Evolutionary conservation across 2,797 vertebrate species (phyloP), one percentile per base, ranked within the genome.

Genomic region (Coregonus sp.): DNA sequence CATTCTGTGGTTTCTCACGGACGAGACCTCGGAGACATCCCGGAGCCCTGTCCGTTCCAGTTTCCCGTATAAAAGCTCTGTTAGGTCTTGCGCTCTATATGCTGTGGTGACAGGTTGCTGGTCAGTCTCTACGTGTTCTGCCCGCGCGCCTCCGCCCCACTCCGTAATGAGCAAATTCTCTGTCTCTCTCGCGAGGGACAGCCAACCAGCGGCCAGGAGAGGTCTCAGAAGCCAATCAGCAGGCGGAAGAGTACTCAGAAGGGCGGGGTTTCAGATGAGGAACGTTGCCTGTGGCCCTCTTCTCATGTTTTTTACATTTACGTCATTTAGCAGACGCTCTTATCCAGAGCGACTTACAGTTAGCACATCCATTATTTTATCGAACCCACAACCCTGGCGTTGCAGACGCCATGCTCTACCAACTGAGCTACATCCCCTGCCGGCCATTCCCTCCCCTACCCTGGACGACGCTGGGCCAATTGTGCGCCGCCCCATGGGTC

Each of bases 151-250:
- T 81, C 33, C 9, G 33, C 56, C 31, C 72, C 11, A 35, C 72
- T 73, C 87, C 85, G 81, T 40, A 84, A 82, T 76, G 70, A 80
- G 81, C 86, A 86, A 86, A 80, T 81, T 63, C 80, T 80, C 78
- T 75, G 76, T 73, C 81, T 75, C 81, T 81, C 83, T 2, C 50
- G 67, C 35, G 71, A 50, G 77, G n/a, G 66, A 50, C 79, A 79
- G 85, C 92, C 92, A 92, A 92, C 92, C 89, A 59, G 15, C n/a
- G 85, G 70, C 54, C 83, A 0, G 84, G 82, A 87, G 81, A 80
- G 75, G 71, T 76, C 72, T 86, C 75, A 74, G 75, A 77, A 86
- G 84, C 92, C 92, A 93, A 93, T 83, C 90, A 79, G 59, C 70
- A 85, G 75, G 75, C 81, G 81, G 84, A 79, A 66, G 33, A 12